phyloP scores from a whole-genome alignment of 1,140 invertebrate genomes.

The Sitobion miscanthi region DNA sequence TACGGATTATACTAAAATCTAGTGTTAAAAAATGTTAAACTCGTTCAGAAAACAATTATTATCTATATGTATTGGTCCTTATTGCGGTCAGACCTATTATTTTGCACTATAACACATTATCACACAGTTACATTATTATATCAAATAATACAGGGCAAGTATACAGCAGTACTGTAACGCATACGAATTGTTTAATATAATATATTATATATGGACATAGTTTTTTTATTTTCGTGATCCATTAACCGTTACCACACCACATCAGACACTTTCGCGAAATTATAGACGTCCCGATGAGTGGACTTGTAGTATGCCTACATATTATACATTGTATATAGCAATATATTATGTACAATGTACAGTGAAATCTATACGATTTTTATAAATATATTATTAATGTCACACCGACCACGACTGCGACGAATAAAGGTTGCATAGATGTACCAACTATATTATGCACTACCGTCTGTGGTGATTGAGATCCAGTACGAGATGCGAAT shows the following conservation, averaged over 20 bases:
- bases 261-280: background rate
- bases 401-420: background rate
- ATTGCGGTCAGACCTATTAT: background rate
- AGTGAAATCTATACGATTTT: too few relatives aligned
- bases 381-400: background rate
- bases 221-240: background rate
- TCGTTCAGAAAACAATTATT: background rate
- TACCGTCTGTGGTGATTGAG: too few relatives aligned
- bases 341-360: too few relatives aligned
- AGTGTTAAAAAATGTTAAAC: background rate
- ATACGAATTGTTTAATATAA: background rate
- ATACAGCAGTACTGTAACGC: background rate
- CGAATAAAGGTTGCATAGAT: background rate
- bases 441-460: background rate
- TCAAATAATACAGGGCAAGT: background rate
- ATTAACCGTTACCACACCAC: background rate
- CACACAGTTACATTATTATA: background rate
- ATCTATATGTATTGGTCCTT: too few relatives aligned
- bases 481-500: background rate
- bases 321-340: too few relatives aligned
- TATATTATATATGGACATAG: background rate
- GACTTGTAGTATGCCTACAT: too few relatives aligned
- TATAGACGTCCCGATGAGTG: background rate
- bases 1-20: background rate
- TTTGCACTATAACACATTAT: background rate